These are phyloP conservation scores for Tapera naevia DNA, from an alignment of 2,797 vertebrate species.

Conservation along the genomic window DNA sequence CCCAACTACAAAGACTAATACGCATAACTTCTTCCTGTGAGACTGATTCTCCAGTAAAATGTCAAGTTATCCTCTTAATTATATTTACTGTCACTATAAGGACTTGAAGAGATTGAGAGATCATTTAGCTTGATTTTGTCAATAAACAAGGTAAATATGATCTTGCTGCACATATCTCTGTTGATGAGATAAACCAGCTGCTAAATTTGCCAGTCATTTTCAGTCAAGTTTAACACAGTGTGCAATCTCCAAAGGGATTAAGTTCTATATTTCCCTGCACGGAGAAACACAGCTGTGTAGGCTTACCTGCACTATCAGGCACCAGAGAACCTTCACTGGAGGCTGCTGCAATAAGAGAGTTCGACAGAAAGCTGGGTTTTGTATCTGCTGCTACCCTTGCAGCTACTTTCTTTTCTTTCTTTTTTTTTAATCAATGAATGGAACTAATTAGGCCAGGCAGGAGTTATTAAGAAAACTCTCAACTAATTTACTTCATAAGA, in stretches of 20 bases:
- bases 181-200: not conserved
- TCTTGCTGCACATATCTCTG: not conserved
- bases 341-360: not conserved
- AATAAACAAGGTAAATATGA: not conserved
- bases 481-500: not conserved
- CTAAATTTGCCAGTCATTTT: not conserved
- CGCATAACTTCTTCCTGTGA: not conserved
- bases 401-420: too few relatives aligned
- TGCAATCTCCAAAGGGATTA: not conserved
- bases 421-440: not conserved
- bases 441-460: not conserved
- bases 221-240: not conserved
- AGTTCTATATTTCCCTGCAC: not conserved
- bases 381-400: not conserved
- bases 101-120: slow-evolving; percentile 12
- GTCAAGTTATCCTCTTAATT: slow-evolving; percentile 36
- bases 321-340: not conserved
- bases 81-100: slow-evolving; percentile 8
- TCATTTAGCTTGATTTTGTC: slow-evolving; percentile 32
- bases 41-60: slow-evolving; percentile 12
- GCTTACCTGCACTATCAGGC: not conserved
- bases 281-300: not conserved
- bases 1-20: not conserved
- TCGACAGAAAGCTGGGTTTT: not conserved
- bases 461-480: slow-evolving; percentile 10